These are phyloP conservation scores for Eclectus roratus DNA, from an alignment of 2,113 vertebrate species.

Conservation along the genomic window DNA sequence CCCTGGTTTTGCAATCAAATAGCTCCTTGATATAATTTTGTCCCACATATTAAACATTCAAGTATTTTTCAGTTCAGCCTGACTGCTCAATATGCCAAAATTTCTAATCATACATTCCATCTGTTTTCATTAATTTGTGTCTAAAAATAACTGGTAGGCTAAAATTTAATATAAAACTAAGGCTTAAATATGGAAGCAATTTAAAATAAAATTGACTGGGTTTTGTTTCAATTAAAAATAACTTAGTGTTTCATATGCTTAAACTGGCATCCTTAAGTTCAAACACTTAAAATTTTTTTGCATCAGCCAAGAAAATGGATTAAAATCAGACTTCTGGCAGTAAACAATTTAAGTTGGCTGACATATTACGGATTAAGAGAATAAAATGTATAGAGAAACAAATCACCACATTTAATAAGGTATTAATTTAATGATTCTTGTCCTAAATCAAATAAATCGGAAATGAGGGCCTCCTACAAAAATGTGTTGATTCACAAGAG, in stretches of 20 bases:
- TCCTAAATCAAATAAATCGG: background rate
- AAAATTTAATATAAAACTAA: background rate
- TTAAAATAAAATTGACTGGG: background rate
- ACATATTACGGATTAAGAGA: background rate
- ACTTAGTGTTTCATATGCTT: background rate
- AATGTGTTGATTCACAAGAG: background rate
- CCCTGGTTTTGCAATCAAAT: background rate
- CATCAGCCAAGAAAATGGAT: background rate
- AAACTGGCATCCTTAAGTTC: background rate
- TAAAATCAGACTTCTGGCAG: background rate
- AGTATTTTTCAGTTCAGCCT: background rate
- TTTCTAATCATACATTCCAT: conserved; percentile 5
- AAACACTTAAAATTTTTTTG: background rate
- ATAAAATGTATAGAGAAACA: background rate
- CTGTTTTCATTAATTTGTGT: background rate
- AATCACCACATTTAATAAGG: background rate
- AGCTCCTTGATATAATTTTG: background rate
- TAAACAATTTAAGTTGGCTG: background rate
- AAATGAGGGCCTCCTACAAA: background rate
- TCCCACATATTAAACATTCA: background rate
- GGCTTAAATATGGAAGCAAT: background rate
- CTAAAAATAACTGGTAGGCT: background rate
- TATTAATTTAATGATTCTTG: background rate
- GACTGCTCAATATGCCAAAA: background rate
- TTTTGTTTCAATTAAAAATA: background rate